Evolutionary conservation across 1,140 invertebrate species (phyloP).

Genomic region (Ectropis grisescens): DNA sequence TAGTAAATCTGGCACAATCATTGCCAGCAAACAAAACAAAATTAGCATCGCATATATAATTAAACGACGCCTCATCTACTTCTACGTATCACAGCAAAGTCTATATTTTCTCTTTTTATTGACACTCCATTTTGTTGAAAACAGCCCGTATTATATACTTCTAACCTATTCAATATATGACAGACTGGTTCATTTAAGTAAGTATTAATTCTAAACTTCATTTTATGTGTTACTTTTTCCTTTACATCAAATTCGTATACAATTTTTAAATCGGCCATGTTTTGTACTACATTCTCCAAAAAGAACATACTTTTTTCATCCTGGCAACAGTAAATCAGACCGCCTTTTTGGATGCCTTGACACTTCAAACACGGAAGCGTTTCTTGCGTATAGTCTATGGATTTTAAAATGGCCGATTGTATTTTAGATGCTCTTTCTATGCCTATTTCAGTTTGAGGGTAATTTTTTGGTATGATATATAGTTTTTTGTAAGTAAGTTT

Average conservation of each 20-base stretch:
- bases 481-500: constrained; percentile 4
- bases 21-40: constrained; percentile 5
- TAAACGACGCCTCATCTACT: constrained; percentile 6
- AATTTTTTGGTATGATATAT: neutral
- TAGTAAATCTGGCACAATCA: constrained; percentile 5
- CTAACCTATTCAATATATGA: constrained; percentile 4
- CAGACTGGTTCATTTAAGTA: neutral
- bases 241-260: constrained; percentile 1
- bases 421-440: constrained; percentile 4
- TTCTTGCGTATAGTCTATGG: constrained; percentile 1
- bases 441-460: constrained; percentile 1
- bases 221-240: neutral
- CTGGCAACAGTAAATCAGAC: constrained; percentile 24
- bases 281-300: constrained; percentile 1
- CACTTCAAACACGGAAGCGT: constrained; percentile 26
- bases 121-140: constrained; percentile 5
- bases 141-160: constrained; percentile 3
- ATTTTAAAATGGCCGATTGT: constrained; percentile 12
- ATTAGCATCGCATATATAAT: constrained; percentile 2
- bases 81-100: constrained; percentile 3
- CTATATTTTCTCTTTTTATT: neutral
- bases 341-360: constrained; percentile 20
- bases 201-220: constrained; percentile 2
- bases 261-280: constrained; percentile 1
- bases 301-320: constrained; percentile 11